These are phyloP conservation scores for Tiliacea aurago DNA, from an alignment of 2,888 invertebrate genomes.

Conservation along the genomic window DNA sequence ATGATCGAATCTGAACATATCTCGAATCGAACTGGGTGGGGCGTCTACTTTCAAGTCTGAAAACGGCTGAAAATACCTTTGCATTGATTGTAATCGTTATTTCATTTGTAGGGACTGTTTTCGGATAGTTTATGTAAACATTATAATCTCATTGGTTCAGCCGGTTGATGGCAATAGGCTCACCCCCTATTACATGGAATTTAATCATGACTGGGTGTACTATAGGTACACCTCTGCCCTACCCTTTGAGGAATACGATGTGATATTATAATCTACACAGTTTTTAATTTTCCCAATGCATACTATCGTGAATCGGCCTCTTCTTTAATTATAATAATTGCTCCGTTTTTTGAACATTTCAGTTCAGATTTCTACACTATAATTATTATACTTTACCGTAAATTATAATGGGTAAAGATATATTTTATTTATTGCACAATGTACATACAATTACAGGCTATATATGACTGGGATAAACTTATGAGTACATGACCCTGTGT, in stretches of 20 bases:
- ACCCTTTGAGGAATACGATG: background rate
- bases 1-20: background rate
- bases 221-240: background rate
- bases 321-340: background rate
- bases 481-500: background rate
- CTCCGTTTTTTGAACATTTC: background rate
- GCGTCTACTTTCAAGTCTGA: conserved; percentile 18
- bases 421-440: background rate
- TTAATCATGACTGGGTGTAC: background rate
- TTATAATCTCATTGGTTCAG: background rate
- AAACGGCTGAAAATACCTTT: conserved; percentile 8
- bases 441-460: background rate
- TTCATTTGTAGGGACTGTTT: background rate
- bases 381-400: background rate
- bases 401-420: background rate
- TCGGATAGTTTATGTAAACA: background rate
- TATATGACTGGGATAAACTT: background rate
- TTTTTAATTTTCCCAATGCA: background rate
- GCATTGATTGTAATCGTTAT: background rate
- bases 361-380: no score
- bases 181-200: background rate
- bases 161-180: background rate
- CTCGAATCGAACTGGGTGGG: conserved; percentile 36
- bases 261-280: background rate
- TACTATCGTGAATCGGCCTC: no score